Evolutionary conservation across 1,140 invertebrate genomes (phyloP).

Genomic region (Araneus ventricosus): DNA sequence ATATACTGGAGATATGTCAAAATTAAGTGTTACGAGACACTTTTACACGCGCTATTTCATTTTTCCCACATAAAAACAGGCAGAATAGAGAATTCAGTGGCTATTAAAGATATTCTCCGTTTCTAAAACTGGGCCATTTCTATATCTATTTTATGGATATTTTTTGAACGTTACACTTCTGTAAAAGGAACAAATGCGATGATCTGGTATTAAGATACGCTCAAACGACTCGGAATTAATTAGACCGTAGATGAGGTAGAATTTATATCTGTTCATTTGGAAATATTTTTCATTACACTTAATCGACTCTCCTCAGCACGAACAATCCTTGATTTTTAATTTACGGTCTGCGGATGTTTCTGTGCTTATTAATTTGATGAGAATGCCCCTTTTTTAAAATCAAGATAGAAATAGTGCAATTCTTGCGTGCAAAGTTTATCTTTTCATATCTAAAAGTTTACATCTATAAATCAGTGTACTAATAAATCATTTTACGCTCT

Average conservation of each 20-base stretch:
- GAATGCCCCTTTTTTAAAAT: no score
- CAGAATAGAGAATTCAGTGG: not conserved
- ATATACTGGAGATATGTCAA: no score
- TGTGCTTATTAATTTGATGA: no score
- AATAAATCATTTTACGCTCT: no score
- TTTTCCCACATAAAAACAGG: not conserved
- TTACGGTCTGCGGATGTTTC: no score
- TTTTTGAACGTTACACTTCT: not conserved
- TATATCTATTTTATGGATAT: not conserved
- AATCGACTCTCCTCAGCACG: not conserved
- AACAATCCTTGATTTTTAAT: no score
- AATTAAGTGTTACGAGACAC: not conserved
- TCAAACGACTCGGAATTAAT: not conserved
- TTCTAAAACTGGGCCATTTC: not conserved
- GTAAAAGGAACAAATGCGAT: not conserved
- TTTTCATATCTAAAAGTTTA: no score
- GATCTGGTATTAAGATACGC: not conserved
- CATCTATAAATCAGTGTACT: no score
- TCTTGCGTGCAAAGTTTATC: no score
- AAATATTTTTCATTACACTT: not conserved
- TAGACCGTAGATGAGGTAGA: not conserved
- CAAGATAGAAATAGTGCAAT: no score
- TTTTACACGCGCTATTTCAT: not conserved
- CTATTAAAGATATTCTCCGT: not conserved
- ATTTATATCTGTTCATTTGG: not conserved